These are phyloP conservation scores for Petrolisthes cinctipes DNA, from an alignment of 2,888 invertebrate genomes.

Conservation along the genomic window DNA sequence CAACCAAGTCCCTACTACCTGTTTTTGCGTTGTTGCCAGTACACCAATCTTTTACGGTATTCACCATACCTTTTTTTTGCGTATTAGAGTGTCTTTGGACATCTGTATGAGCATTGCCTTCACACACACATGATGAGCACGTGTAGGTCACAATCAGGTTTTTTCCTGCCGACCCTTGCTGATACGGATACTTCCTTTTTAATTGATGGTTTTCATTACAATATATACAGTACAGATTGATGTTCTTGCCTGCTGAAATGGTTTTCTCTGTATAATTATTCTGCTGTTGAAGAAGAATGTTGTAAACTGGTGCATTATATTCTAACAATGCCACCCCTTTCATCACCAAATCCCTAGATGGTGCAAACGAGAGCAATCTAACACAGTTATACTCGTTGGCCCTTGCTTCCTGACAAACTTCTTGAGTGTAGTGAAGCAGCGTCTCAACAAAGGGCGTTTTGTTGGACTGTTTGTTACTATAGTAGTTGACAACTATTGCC, in stretches of 20 bases:
- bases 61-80: background rate
- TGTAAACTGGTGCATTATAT: slow-evolving; percentile 13
- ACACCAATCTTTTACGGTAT: background rate
- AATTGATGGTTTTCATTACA: background rate
- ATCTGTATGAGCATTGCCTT: background rate
- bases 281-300: background rate
- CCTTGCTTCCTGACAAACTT: slow-evolving; percentile 13
- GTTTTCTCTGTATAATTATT: background rate
- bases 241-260: background rate
- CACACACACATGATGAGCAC: background rate
- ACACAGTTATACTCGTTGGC: background rate
- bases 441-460: background rate
- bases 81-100: background rate
- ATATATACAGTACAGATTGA: background rate
- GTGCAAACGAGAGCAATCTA: slow-evolving; percentile 5
- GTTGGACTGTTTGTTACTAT: background rate
- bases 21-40: too few relatives aligned
- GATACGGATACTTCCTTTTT: background rate
- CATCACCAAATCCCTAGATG: slow-evolving; percentile 11
- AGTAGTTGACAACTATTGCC: slow-evolving; percentile 1
- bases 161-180: too few relatives aligned
- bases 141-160: background rate
- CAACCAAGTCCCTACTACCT: too few relatives aligned
- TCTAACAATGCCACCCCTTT: slow-evolving; percentile 15
- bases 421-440: background rate